Conservation (phyloP, 2,113 vertebrate species). For the Colossoma macropomum region DNA sequence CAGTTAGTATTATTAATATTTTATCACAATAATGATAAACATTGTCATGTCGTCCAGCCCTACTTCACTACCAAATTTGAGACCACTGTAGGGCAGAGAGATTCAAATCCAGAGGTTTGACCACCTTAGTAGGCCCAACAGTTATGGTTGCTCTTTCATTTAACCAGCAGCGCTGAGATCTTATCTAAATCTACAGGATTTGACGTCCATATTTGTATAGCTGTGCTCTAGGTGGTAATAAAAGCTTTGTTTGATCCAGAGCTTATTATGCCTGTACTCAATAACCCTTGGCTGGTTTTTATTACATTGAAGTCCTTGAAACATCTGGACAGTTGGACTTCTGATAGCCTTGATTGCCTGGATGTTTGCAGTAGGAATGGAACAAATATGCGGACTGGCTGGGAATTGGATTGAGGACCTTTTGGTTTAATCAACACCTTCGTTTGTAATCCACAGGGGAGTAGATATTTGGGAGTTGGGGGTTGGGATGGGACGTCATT, state of each 20-base stretch:
- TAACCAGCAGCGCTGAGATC: no score
- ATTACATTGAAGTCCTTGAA: neutral
- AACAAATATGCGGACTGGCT: neutral
- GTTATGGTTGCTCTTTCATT: no score
- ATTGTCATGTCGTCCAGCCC: no score
- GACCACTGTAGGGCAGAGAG: no score
- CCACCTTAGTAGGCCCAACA: no score
- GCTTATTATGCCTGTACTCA: no score
- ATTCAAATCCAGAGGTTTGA: no score
- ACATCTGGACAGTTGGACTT: neutral
- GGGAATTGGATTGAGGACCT: neutral
- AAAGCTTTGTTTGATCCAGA: neutral
- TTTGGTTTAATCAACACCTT: neutral
- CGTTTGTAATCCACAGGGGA: neutral
- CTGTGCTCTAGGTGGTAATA: neutral
- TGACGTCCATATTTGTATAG: neutral
- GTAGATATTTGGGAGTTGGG: neutral
- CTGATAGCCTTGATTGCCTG: neutral
- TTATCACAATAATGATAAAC: no score
- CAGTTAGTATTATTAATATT: no score
- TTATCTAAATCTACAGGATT: neutral
- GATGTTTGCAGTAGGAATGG: neutral
- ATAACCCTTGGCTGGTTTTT: neutral
- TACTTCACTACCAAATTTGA: no score
- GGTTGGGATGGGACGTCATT: conserved; percentile 12